Conservation (phyloP, 1,140 invertebrate genomes). For the Drosophila willistoni region DNA sequence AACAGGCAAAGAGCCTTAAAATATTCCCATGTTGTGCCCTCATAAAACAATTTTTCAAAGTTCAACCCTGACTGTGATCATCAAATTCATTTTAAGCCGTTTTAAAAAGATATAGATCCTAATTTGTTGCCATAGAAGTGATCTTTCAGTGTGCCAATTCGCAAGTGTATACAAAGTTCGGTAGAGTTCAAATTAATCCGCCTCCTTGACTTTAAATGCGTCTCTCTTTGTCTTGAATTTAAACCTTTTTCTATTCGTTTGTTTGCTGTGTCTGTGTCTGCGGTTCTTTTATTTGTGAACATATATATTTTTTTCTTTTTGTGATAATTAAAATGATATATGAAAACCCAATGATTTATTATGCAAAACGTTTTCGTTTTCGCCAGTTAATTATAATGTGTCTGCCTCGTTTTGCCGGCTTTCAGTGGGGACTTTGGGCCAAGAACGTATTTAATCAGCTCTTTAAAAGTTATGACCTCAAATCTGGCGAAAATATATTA, state of each 20-base stretch:
- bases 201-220: background rate
- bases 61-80: no score
- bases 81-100: no score
- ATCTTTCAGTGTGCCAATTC: no score
- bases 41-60: no score
- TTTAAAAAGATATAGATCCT: no score
- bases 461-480: conserved; percentile 4
- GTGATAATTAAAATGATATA: conserved; percentile 61
- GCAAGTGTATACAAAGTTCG: background rate
- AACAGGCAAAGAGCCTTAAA: no score
- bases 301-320: conserved; percentile 6
- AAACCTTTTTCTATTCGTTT: conserved; percentile 17
- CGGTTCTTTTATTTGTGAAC: conserved; percentile 11
- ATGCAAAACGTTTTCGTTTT: conserved; percentile 54
- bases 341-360: conserved; percentile 55
- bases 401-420: conserved; percentile 17
- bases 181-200: no score
- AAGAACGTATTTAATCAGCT: conserved; percentile 46
- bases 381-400: conserved; percentile 33
- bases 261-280: conserved; percentile 19
- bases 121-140: no score
- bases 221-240: conserved; percentile 10
- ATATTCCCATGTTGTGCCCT: no score
- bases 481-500: background rate
- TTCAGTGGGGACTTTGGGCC: conserved; percentile 27